These are phyloP conservation scores for Lysandra coridon DNA, from an alignment of 2,888 invertebrate genomes.

Conservation along the genomic window DNA sequence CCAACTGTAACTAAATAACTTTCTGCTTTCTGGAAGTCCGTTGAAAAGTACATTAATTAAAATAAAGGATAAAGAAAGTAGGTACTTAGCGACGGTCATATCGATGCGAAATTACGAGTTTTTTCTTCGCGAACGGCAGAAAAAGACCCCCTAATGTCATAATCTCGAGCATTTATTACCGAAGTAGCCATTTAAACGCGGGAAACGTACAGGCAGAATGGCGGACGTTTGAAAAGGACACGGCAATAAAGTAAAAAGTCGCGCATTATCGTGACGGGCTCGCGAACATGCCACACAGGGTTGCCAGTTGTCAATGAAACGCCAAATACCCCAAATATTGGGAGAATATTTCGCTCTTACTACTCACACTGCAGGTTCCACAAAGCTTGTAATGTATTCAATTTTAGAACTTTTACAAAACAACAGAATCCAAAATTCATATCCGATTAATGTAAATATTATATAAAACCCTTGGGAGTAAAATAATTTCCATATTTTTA, in stretches of 20 bases:
- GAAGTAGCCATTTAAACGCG: not conserved
- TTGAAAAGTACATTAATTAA: not conserved
- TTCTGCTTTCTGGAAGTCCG: not conserved
- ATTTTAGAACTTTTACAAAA: not conserved
- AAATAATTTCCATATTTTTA: not conserved
- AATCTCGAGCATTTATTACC: constrained; percentile 8
- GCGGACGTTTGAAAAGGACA: constrained; percentile 10
- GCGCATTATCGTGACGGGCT: constrained; percentile 3
- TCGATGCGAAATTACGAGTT: not conserved
- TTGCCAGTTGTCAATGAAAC: not conserved
- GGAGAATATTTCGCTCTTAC: not conserved
- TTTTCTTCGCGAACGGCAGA: not conserved
- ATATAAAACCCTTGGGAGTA: not conserved
- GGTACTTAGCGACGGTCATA: not conserved
- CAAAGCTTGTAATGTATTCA: not conserved
- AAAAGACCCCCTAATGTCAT: not conserved
- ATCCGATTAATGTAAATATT: not conserved
- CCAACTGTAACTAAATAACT: not conserved
- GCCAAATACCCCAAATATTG: not conserved
- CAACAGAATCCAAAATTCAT: not conserved
- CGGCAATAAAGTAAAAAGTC: constrained; percentile 24
- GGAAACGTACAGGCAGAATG: not conserved
- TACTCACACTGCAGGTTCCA: not conserved
- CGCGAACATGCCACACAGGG: not conserved
- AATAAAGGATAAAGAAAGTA: not conserved